Evolutionary conservation across 1,140 invertebrate species (phyloP).

Genomic region (Philopotamus ludificatus): DNA sequence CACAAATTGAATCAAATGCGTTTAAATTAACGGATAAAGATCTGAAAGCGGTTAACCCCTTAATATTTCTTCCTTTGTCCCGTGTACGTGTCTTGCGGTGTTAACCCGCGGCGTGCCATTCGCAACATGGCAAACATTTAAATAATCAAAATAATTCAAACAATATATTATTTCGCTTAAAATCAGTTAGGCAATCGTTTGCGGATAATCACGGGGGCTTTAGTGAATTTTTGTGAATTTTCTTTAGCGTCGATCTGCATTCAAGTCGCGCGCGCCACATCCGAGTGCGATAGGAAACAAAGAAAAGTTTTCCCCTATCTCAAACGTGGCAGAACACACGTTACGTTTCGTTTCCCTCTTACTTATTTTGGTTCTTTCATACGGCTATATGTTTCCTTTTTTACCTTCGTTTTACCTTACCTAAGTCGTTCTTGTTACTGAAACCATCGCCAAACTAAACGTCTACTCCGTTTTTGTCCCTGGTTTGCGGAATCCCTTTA

Average conservation of each 20-base stretch:
- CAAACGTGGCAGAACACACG: background rate
- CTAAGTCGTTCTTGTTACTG: background rate
- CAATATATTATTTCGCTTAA: background rate
- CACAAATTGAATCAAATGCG: no score
- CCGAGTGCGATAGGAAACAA: background rate
- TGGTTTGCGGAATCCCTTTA: no score
- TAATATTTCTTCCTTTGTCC: no score
- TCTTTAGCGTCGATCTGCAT: background rate
- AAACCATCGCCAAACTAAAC: background rate
- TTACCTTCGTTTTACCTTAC: background rate
- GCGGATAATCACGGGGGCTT: background rate
- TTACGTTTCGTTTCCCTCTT: no score
- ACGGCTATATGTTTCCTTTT: background rate
- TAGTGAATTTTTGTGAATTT: background rate
- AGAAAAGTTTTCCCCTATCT: background rate
- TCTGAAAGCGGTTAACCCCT: no score
- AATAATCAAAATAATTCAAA: no score
- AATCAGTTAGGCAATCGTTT: background rate
- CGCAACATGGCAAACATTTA: no score
- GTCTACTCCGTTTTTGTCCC: background rate
- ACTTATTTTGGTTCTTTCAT: no score
- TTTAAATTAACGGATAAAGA: no score
- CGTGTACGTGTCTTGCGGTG: no score
- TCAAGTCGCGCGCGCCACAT: background rate
- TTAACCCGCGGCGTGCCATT: no score